Evolutionary conservation across 2,113 vertebrate species (phyloP), one percentile per base, ranked within the genome.

Genomic region (Spermophilus dauricus): DNA sequence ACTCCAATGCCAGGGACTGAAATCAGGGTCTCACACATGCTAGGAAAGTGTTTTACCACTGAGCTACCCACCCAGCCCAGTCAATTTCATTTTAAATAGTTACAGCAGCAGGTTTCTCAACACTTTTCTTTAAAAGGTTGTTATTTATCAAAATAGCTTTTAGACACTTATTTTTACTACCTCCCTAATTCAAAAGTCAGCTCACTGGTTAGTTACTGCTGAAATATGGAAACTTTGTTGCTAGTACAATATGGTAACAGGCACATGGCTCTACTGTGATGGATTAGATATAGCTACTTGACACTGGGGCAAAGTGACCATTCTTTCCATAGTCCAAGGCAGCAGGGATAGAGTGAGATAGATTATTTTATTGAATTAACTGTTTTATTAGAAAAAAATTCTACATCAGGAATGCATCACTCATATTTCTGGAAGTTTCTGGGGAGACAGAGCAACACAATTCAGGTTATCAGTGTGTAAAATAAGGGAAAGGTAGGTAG

Each of bases 361-460:
- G 26, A 42, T 70, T 56, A 76, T 30, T 37, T 48, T 22, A 80
- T 18, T 73, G n/a, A 95, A 78, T 39, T 16, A 53, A 56, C 7
- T 88, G 17, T 73, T 77, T 61, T 51, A 77, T 65, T 72, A 34
- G 48, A 14, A 72, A 95, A 83, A 89, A 91, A 45, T 70, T 92
- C 72, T 32, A 89, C 5, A 30, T 26, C 51, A 89, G 48, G 12
- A 51, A 51, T 51, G n/a, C 94, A 95, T 76, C 22, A 58, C 32
- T 87, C 37, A n/a, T 22, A 51, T 51, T 92, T 82, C 45, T 91
- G 65, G 24, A 80, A 81, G 26, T 84, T 94, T 96, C 87, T 95
- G 65, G 61, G 83, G 18, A 63, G 11, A 37, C 6, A 73, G 0
- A 85, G 37, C 11, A 24, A 86, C 89, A 80, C 12, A 70, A 58